Conservation (phyloP, 1,140 invertebrate species). For the Littorina saxatilis region DNA sequence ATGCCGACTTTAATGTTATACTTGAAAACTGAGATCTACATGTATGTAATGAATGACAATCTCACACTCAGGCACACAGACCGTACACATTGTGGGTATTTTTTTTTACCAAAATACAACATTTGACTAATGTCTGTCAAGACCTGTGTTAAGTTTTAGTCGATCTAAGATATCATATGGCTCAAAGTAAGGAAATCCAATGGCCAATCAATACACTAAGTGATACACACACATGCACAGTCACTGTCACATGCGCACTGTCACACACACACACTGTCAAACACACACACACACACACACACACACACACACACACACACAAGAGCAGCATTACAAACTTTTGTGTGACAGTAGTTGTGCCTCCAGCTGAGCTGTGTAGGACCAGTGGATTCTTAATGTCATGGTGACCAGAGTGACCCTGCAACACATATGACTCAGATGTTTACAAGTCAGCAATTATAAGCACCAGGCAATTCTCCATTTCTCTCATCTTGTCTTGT, state of each 20-base stretch:
- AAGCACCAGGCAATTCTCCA: not conserved
- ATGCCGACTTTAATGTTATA: no score
- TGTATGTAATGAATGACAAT: no score
- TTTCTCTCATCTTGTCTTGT: no score
- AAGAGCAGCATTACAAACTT: not conserved
- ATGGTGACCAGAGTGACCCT: constrained; percentile 20
- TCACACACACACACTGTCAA: not conserved
- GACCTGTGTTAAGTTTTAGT: no score
- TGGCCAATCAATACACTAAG: no score
- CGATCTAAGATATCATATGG: no score
- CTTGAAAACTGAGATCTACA: no score
- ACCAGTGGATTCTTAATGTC: constrained; percentile 1
- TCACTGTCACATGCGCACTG: not conserved
- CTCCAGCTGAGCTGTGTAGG: constrained; percentile 30
- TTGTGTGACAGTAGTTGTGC: constrained; percentile 22
- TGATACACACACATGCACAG: not conserved
- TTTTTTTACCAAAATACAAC: no score
- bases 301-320: not conserved
- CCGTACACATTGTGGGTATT: no score
- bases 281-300: not conserved
- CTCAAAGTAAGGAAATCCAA: no score
- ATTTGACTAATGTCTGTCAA: no score
- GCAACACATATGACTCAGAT: not conserved
- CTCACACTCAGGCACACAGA: no score
- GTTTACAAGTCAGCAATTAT: not conserved